Evolutionary conservation across 2,888 invertebrate genomes (phyloP).

Genomic region (Drepanosiphum platanoidis): DNA sequence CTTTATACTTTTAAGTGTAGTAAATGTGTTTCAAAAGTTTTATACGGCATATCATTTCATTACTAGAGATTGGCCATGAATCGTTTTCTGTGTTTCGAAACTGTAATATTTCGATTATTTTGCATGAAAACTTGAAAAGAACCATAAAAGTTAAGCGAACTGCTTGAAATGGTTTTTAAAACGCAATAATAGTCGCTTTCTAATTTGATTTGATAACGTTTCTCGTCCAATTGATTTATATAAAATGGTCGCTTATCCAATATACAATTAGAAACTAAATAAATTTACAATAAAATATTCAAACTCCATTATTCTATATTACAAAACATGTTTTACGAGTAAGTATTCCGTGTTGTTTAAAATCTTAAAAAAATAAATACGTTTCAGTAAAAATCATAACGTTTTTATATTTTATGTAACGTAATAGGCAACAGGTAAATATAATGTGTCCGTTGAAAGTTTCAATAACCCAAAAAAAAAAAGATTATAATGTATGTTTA

Average conservation of each 20-base stretch:
- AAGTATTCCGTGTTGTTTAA: no score
- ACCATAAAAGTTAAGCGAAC: background rate
- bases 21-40: conserved; percentile 13
- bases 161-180: background rate
- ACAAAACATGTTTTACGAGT: no score
- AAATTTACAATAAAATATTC: no score
- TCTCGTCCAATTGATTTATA: background rate
- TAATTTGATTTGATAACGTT: background rate
- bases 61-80: background rate
- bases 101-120: background rate
- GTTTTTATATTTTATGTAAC: no score
- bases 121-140: background rate
- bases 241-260: background rate
- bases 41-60: background rate
- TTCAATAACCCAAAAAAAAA: no score
- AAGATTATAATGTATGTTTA: background rate
- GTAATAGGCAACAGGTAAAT: no score
- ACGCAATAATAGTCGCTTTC: background rate
- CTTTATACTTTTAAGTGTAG: background rate
- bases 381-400: no score
- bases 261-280: background rate
- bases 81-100: background rate
- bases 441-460: no score
- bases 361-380: no score
- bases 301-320: no score